Percentiles rank a stretch among this genome's conserved stretches.
Evolutionary conservation across 64 coral and sea anemone species (phyloP).

Genomic region (Trachythela sp.): DNA sequence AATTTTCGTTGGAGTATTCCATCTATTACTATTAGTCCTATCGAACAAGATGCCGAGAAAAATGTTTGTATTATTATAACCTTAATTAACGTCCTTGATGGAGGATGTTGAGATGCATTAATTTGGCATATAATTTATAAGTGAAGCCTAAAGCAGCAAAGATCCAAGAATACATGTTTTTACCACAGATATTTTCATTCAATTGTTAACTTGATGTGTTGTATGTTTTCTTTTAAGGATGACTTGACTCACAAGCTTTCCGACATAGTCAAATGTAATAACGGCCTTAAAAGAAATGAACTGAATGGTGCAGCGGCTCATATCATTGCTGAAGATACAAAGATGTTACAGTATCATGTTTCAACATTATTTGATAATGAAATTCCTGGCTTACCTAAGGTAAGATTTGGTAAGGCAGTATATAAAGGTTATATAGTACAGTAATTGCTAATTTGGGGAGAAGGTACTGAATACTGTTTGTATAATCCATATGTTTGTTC

Average conservation of each 20-base stretch:
- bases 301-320: conserved; percentile 97
- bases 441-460: too few relatives aligned
- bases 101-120: too few relatives aligned
- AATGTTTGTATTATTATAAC: too few relatives aligned
- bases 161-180: too few relatives aligned
- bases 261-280: conserved; percentile 93
- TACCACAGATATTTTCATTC: not conserved
- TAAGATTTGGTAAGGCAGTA: conserved; percentile 17
- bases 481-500: too few relatives aligned
- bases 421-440: too few relatives aligned
- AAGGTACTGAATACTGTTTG: not conserved
- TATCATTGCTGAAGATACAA: conserved; percentile 94
- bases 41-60: too few relatives aligned
- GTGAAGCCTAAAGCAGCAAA: too few relatives aligned
- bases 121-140: too few relatives aligned
- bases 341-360: conserved; percentile 94
- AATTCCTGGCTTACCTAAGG: conserved; percentile 94
- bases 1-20: too few relatives aligned
- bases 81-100: too few relatives aligned
- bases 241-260: conserved; percentile 98
- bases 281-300: conserved; percentile 83
- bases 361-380: conserved; percentile 95
- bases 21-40: too few relatives aligned
- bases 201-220: not conserved
- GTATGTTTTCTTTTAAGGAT: conserved; percentile 56